Conservation (phyloP, 2,797 vertebrate species). For the Scyliorhinus canicula region DNA sequence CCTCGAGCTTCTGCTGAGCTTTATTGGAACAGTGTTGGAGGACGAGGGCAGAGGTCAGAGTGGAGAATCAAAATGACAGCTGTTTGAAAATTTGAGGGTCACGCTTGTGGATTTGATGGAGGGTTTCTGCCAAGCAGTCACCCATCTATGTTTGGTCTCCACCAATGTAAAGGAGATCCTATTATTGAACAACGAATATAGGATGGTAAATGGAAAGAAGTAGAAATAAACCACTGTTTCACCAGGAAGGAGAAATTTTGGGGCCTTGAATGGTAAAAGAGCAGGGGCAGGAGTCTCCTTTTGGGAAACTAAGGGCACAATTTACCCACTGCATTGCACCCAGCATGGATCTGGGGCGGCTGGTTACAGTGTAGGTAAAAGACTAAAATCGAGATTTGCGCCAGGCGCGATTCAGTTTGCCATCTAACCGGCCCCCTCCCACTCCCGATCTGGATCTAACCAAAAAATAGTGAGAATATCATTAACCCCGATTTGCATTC, state of each 20-base stretch:
- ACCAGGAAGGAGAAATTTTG: not conserved
- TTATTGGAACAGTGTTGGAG: not conserved
- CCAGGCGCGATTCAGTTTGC: too few species aligned
- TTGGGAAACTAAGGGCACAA: too few species aligned
- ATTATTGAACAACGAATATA: not conserved
- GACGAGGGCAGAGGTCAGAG: not conserved
- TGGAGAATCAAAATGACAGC: not conserved
- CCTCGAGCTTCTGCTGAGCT: not conserved
- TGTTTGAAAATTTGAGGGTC: not conserved
- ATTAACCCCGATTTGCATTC: too few species aligned
- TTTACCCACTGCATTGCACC: too few species aligned
- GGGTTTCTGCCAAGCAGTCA: not conserved
- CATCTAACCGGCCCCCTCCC: too few species aligned
- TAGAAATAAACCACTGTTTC: not conserved
- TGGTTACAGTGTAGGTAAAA: too few species aligned
- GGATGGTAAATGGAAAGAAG: not conserved
- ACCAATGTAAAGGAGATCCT: not conserved
- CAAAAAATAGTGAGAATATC: too few species aligned
- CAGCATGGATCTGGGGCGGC: too few species aligned
- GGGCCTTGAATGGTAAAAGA: not conserved
- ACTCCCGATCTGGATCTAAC: too few species aligned
- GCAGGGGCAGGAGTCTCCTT: too few species aligned
- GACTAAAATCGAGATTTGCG: too few species aligned
- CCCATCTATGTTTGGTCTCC: not conserved
- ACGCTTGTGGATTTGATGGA: not conserved